Percentiles rank a stretch among this genome's conserved stretches.
phyloP scores from a whole-genome alignment of 2,888 invertebrate species.

The Nineta flava region DNA sequence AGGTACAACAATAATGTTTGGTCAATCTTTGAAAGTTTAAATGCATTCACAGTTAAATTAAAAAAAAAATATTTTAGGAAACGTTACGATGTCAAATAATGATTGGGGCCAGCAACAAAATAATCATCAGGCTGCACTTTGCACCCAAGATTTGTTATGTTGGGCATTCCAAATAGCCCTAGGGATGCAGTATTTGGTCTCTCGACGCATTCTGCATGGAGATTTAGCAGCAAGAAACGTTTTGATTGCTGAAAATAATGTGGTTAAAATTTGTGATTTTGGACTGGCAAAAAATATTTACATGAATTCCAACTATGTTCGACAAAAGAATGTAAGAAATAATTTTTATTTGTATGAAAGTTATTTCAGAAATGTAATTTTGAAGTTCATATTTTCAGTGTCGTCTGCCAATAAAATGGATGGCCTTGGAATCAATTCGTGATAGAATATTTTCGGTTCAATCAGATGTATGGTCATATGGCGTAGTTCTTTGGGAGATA shows the following conservation, averaged over 20 bases:
- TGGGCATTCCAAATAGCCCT: too few species aligned
- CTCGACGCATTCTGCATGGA: slow-evolving; percentile 68
- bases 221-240: slow-evolving; percentile 86
- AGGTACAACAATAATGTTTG: too few species aligned
- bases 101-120: slow-evolving; percentile 43
- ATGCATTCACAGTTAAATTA: too few species aligned
- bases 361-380: not conserved
- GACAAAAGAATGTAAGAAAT: slow-evolving; percentile 71
- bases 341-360: too few species aligned
- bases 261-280: slow-evolving; percentile 95
- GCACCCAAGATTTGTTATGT: slow-evolving; percentile 69
- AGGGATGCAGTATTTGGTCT: slow-evolving; percentile 89
- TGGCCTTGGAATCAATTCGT: slow-evolving; percentile 84
- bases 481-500: slow-evolving; percentile 80
- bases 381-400: slow-evolving; percentile 32
- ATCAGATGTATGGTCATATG: slow-evolving; percentile 90
- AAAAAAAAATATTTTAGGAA: too few species aligned
- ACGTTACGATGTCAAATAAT: slow-evolving; percentile 33
- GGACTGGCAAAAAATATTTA: slow-evolving; percentile 86
- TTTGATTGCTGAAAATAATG: slow-evolving; percentile 70
- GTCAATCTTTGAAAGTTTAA: too few species aligned
- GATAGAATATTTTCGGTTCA: slow-evolving; percentile 86
- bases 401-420: slow-evolving; percentile 85
- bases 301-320: slow-evolving; percentile 78
- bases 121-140: slow-evolving; percentile 59